These are phyloP conservation scores for Cheilosia pagana DNA, from an alignment of 2,888 invertebrate genomes.

Conservation along the genomic window DNA sequence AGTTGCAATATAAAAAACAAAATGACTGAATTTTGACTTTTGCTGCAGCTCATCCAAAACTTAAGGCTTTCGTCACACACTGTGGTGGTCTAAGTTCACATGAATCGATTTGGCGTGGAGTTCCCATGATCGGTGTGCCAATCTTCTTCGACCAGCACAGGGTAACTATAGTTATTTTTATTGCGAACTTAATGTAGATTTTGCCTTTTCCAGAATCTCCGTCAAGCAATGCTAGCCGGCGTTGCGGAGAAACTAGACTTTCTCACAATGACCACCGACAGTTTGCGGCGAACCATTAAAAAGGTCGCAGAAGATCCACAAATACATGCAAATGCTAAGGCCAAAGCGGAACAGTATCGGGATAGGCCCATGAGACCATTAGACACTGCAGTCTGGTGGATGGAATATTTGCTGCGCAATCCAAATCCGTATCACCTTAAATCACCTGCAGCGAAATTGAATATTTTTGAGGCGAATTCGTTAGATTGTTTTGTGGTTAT, in stretches of 20 bases:
- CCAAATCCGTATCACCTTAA: slow-evolving; percentile 84
- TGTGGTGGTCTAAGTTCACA: slow-evolving; percentile 79
- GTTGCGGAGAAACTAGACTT: slow-evolving; percentile 75
- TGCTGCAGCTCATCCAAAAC: slow-evolving; percentile 76
- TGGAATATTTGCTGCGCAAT: slow-evolving; percentile 86
- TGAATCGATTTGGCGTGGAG: slow-evolving; percentile 79
- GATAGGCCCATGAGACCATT: slow-evolving; percentile 85
- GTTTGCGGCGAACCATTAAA: slow-evolving; percentile 66
- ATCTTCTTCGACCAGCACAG: slow-evolving; percentile 78
- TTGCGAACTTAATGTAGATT: background rate
- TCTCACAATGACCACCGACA: slow-evolving; percentile 62
- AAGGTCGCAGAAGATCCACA: slow-evolving; percentile 70
- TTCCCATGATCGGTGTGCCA: slow-evolving; percentile 80
- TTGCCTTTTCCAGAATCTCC: slow-evolving; percentile 56
- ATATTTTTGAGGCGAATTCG: slow-evolving; percentile 83
- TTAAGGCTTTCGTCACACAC: slow-evolving; percentile 79
- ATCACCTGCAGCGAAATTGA: slow-evolving; percentile 83
- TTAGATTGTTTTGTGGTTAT: slow-evolving; percentile 79
- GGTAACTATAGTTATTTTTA: slow-evolving; percentile 26
- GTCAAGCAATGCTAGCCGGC: slow-evolving; percentile 68
- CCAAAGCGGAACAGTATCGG: slow-evolving; percentile 82
- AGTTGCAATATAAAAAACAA: background rate
- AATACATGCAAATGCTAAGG: slow-evolving; percentile 78
- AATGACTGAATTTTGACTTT: too few relatives aligned
- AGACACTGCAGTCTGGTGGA: slow-evolving; percentile 86